These are phyloP conservation scores for Arnoldichthys spilopterus DNA, from an alignment of 2,797 vertebrate genomes.

Conservation along the genomic window DNA sequence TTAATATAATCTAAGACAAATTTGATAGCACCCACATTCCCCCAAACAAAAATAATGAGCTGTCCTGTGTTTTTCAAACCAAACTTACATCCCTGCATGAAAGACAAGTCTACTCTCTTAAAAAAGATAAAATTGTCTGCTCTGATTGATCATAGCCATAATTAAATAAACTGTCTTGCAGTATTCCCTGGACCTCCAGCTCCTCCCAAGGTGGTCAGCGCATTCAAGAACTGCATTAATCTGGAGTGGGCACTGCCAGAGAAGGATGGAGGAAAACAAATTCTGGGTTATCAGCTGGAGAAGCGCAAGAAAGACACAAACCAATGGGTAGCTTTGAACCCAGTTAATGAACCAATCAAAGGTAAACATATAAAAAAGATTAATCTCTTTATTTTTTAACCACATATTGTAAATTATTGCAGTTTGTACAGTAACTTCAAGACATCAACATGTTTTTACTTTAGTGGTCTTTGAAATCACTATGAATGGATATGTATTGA, in stretches of 20 bases:
- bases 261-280: constrained; percentile 67
- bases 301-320: constrained; percentile 83
- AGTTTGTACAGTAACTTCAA: neutral
- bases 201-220: constrained; percentile 74
- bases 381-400: neutral
- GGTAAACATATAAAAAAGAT: constrained; percentile 64
- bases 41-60: no score
- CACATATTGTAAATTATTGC: neutral
- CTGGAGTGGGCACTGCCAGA: constrained; percentile 80
- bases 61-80: no score
- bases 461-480: neutral
- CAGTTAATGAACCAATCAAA: constrained; percentile 70
- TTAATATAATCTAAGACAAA: no score
- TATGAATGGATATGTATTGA: neutral
- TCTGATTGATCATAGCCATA: neutral
- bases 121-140: neutral
- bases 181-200: constrained; percentile 80
- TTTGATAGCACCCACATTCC: no score
- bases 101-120: neutral
- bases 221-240: constrained; percentile 76
- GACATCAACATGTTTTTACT: neutral
- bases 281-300: constrained; percentile 84
- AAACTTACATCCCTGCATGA: no score
- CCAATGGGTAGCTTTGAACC: constrained; percentile 78
- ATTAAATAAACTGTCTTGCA: constrained; percentile 49